Conservation (phyloP, 2,113 vertebrate species). For the Anhinga anhinga region DNA sequence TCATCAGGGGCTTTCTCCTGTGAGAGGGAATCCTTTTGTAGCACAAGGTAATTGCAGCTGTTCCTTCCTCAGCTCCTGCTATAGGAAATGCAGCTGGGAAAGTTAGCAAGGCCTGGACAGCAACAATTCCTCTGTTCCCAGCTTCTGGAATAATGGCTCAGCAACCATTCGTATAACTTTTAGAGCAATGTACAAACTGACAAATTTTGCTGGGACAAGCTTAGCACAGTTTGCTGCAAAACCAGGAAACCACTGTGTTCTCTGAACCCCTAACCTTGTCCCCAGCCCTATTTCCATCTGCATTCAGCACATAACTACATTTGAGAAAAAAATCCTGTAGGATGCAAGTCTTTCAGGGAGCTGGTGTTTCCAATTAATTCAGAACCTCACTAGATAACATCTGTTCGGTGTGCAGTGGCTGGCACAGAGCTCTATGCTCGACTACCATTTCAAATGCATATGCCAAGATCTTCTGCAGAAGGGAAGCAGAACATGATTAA, state of each 20-base stretch:
- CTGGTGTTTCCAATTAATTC: constrained; percentile 22
- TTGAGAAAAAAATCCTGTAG: background rate
- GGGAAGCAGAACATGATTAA: background rate
- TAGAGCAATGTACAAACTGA: background rate
- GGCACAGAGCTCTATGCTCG: background rate
- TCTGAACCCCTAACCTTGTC: background rate
- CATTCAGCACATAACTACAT: background rate
- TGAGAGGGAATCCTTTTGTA: background rate
- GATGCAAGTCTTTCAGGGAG: background rate
- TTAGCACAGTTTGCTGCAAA: background rate
- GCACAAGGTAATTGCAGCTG: background rate
- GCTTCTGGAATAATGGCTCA: background rate
- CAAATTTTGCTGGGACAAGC: background rate
- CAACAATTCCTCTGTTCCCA: background rate
- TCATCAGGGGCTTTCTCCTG: background rate
- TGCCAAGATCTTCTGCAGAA: background rate
- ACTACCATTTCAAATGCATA: background rate
- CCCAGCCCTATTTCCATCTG: background rate
- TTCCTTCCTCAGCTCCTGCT: background rate
- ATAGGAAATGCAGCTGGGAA: background rate
- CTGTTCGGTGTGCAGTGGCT: background rate
- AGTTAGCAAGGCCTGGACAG: background rate
- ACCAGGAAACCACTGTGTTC: background rate
- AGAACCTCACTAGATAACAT: background rate
- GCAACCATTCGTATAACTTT: background rate